Percentiles rank a stretch among this genome's conserved stretches.
Evolutionary conservation across 2,113 vertebrate species (phyloP).

Genomic region (Anser brachyrhynchus): DNA sequence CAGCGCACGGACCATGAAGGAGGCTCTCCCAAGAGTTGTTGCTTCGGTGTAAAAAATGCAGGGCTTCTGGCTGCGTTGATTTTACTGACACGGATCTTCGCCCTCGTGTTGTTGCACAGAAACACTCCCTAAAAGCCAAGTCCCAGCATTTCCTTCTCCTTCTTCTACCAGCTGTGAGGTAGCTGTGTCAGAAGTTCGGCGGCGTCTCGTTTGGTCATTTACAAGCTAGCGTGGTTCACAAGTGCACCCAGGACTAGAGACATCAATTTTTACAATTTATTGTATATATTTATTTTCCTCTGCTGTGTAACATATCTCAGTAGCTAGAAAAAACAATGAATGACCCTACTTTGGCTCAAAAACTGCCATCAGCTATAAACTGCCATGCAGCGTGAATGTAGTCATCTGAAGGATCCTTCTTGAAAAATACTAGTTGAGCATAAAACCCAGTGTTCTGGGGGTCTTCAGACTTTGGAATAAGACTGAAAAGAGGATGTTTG

Average conservation of each 20-base stretch:
- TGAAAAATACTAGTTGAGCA: background rate
- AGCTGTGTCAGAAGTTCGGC: background rate
- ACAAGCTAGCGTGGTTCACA: background rate
- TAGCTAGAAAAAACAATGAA: background rate
- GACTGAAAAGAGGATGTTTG: background rate
- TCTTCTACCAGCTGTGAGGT: background rate
- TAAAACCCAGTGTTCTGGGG: background rate
- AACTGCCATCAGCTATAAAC: background rate
- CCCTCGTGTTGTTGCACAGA: background rate
- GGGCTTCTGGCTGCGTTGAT: background rate
- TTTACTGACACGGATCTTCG: background rate
- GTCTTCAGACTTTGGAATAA: background rate
- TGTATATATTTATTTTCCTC: background rate
- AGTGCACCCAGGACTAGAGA: background rate
- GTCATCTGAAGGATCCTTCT: background rate
- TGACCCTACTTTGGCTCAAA: background rate
- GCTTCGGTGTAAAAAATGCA: fast-evolving
- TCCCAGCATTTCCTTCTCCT: background rate
- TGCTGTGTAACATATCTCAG: background rate
- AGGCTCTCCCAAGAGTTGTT: background rate
- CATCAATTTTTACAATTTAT: background rate
- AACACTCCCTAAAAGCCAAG: background rate
- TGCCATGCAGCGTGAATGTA: background rate
- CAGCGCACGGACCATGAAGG: background rate
- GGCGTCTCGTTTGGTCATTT: background rate